Evolutionary conservation across 1,140 invertebrate species (phyloP).

Genomic region (Polypedilum vanderplanki): DNA sequence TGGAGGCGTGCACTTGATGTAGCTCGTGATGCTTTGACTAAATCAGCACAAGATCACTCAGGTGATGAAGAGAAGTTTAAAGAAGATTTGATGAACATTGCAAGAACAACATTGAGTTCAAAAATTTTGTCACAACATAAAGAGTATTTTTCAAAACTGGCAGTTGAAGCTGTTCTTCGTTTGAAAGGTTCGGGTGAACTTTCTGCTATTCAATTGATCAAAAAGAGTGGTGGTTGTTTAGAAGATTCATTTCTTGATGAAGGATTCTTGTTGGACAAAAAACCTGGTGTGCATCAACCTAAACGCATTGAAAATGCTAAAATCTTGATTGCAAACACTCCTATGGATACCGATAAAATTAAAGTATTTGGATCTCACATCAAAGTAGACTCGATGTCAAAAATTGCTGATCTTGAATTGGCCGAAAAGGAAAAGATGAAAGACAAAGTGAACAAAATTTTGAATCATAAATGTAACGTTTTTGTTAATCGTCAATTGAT

Average conservation of each 20-base stretch:
- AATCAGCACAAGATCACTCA: conserved; percentile 75
- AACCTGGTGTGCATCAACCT: conserved; percentile 82
- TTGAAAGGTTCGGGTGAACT: conserved; percentile 94
- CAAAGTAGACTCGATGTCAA: conserved; percentile 94
- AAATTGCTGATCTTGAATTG: conserved; percentile 94
- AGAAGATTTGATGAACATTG: conserved; percentile 93
- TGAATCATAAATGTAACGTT: conserved; percentile 94
- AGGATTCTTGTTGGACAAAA: conserved; percentile 97
- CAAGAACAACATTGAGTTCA: conserved; percentile 93
- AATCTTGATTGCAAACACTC: conserved; percentile 99
- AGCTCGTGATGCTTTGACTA: conserved; percentile 73
- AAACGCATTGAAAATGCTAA: conserved; percentile 85
- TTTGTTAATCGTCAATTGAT: conserved; percentile 99
- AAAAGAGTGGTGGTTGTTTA: conserved; percentile 87
- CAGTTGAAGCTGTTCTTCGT: conserved; percentile 90
- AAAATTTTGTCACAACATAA: conserved; percentile 98
- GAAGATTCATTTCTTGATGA: conserved; percentile 96
- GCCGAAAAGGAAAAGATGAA: conserved; percentile 99
- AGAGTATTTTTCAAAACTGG: conserved; percentile 91
- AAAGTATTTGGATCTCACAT: conserved; percentile 99
- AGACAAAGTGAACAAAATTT: conserved; percentile 95
- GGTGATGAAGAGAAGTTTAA: conserved; percentile 70
- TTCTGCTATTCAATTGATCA: conserved; percentile 96
- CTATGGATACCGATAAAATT: conserved; percentile 99
- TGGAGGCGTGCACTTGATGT: conserved; percentile 83